Conservation (phyloP, 2,113 vertebrate species). For the Calypte anna region DNA sequence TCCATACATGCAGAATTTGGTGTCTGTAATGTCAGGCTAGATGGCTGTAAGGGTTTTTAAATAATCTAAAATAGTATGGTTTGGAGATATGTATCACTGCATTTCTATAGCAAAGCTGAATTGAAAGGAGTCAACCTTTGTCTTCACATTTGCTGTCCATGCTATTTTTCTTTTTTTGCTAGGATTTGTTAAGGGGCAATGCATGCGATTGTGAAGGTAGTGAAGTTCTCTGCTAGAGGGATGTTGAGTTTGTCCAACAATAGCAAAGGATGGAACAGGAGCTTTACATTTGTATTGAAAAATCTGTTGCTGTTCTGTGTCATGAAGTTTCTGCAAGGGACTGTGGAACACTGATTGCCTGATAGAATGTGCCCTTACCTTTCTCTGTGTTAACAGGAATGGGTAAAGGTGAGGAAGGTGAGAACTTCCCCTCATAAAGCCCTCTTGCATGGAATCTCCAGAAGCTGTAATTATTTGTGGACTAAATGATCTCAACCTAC, state of each 20-base stretch:
- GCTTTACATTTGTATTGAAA: not conserved
- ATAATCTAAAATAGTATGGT: not conserved
- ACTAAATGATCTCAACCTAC: not conserved
- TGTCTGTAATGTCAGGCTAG: not conserved
- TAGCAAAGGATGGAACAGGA: not conserved
- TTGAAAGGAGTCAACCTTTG: not conserved
- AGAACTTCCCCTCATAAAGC: not conserved
- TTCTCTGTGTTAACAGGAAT: not conserved
- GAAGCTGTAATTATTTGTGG: not conserved
- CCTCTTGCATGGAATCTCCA: not conserved
- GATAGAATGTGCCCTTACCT: not conserved
- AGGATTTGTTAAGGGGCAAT: not conserved
- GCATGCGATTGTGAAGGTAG: not conserved
- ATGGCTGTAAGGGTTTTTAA: not conserved
- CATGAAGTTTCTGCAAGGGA: not conserved
- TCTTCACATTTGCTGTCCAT: not conserved
- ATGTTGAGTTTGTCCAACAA: not conserved
- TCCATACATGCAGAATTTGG: accelerated
- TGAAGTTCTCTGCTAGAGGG: not conserved
- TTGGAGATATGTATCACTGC: not conserved
- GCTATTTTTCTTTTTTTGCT: not conserved
- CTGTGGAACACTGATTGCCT: not conserved
- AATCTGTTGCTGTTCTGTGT: not conserved
- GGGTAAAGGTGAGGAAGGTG: not conserved
- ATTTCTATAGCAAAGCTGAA: not conserved